Evolutionary conservation across 2,113 vertebrate species (phyloP).

Genomic region (Sinocyclocheilus anshuiensis): DNA sequence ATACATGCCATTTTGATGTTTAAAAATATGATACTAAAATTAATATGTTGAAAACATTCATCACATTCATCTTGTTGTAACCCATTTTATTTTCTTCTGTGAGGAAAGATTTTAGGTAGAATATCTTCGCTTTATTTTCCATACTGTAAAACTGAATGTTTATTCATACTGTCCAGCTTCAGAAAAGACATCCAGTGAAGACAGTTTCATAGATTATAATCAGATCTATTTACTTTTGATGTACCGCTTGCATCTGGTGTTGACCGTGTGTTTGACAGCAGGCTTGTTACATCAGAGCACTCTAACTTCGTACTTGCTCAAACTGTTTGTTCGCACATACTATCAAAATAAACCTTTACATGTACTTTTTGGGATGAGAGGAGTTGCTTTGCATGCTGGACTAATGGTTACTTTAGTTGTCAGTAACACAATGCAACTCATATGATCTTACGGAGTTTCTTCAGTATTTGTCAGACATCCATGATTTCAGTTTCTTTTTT

Average conservation of each 20-base stretch:
- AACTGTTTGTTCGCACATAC: neutral
- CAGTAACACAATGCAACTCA: no score
- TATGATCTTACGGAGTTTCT: neutral
- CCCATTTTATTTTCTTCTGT: no score
- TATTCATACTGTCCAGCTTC: no score
- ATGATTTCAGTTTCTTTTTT: neutral
- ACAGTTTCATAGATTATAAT: neutral
- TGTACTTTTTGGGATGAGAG: neutral
- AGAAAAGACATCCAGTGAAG: neutral
- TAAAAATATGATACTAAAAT: neutral
- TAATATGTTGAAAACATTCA: no score
- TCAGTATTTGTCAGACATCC: neutral
- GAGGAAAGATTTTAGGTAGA: no score
- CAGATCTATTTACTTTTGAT: neutral
- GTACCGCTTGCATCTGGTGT: neutral
- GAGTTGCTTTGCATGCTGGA: neutral
- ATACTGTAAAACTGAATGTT: no score
- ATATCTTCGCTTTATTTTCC: no score
- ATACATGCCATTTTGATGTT: neutral
- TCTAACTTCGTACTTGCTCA: neutral
- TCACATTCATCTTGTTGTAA: no score
- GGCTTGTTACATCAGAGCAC: no score
- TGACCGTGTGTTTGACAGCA: neutral
- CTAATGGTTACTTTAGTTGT: neutral
- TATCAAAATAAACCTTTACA: neutral